Evolutionary conservation across 2,797 vertebrate genomes (phyloP), one percentile per base, ranked within the genome.

Genomic region (Telmatherina bonti): DNA sequence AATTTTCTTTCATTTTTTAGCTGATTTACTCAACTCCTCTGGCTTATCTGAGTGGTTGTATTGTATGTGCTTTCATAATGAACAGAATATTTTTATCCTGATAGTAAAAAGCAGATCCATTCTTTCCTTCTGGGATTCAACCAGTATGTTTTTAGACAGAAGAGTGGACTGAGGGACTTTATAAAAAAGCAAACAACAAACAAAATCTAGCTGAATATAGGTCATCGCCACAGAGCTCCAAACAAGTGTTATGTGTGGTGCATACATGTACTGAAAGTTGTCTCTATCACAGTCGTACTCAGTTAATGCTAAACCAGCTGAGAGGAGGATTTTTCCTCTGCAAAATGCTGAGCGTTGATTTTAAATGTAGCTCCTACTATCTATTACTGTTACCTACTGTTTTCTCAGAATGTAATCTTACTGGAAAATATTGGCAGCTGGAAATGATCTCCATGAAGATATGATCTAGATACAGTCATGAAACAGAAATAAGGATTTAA

Each of bases 161-260:
- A 72, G 62, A 70, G 76, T 76, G 62, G 76, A 82, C 73, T 58
- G 41, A 62, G 78, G 67, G 81, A 83, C 73, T 63, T 62, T 45
- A 71, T 70, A 78, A 76, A 81, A 85, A 81, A 82, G 81, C 72
- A 78, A 92, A 90, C 78, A 81, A 58, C 76, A 79, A 78, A 83
- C 69, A 78, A 63, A 72, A 82, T 73, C 66, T 55, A 72, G 56
- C 69, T 66, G 79, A 88, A 86, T n/a, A 79, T 86, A 85, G 85
- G 83, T 88, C 87, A 90, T 77, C 43, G 29, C 67, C 80, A 73
- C 76, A 61, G 70, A 63, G 81, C 75, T 71, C 16, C 29, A 22
- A 77, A 56, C 77, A 73, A 41, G 10, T 16, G 59, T 65, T 41
- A 52, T 38, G 51, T 61, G 33, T 59, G 72, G 74, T 26, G 35